Evolutionary conservation across 2,888 invertebrate genomes (phyloP).

Genomic region (Pristionchus arcanus): DNA sequence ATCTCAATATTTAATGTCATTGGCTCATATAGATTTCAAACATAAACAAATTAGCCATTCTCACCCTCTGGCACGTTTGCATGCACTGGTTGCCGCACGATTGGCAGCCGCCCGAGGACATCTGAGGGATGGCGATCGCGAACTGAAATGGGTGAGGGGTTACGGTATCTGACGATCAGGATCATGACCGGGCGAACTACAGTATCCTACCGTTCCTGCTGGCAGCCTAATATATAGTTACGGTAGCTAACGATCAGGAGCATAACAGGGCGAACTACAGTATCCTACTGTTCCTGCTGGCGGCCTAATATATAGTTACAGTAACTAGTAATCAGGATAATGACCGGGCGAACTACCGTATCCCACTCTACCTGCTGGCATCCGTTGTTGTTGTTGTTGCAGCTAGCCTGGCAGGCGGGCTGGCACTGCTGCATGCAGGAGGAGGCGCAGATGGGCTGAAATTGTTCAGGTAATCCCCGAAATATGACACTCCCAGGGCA

Average conservation of each 20-base stretch:
- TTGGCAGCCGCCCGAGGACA: not conserved
- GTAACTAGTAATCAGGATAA: too few species aligned
- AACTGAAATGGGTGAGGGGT: not conserved
- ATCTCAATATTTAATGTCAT: too few species aligned
- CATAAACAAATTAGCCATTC: not conserved
- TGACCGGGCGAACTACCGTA: not conserved
- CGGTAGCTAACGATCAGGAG: too few species aligned
- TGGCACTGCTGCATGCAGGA: not conserved
- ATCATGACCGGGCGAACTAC: not conserved
- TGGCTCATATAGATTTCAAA: too few species aligned
- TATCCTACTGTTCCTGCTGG: not conserved
- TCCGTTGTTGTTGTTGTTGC: constrained; percentile 4
- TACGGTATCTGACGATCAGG: not conserved
- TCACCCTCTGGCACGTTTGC: constrained; percentile 31
- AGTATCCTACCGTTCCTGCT: not conserved
- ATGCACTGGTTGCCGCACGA: constrained; percentile 41
- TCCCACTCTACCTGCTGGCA: constrained; percentile 12
- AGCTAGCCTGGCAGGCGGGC: not conserved
- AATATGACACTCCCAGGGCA: too few species aligned
- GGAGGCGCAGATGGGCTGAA: not conserved
- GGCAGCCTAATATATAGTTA: too few species aligned
- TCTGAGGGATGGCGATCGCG: not conserved
- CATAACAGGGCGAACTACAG: too few species aligned
- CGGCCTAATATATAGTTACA: too few species aligned
- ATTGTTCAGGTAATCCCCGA: not conserved